These are phyloP conservation scores for Ariolimax columbianus DNA, from an alignment of 2,888 invertebrate species.

Conservation along the genomic window DNA sequence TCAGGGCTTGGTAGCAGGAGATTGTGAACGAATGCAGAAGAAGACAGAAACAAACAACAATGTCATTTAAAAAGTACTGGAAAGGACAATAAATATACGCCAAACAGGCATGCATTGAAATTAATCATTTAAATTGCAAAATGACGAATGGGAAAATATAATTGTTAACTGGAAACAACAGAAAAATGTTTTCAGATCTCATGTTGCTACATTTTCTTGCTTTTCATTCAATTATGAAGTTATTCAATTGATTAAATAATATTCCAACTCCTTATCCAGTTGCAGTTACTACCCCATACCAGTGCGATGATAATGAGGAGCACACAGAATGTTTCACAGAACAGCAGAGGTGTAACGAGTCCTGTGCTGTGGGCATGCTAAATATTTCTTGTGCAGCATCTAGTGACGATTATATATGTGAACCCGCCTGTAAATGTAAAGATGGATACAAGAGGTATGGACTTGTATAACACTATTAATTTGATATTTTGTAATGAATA, in stretches of 20 bases:
- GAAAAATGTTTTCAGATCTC: no score
- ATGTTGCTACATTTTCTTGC: no score
- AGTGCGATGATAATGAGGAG: not conserved
- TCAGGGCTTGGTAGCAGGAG: no score
- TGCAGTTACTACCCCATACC: slow-evolving; percentile 1
- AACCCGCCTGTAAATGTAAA: not conserved
- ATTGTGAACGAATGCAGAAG: no score
- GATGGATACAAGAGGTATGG: not conserved
- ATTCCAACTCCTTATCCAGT: not conserved
- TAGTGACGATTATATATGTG: not conserved
- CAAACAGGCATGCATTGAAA: no score
- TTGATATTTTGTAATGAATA: not conserved
- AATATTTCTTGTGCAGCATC: not conserved
- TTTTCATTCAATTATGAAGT: not conserved
- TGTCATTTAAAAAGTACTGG: no score
- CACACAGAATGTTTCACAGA: not conserved
- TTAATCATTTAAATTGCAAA: no score
- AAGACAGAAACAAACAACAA: no score
- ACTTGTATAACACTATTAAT: not conserved
- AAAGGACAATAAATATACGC: no score
- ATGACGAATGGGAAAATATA: no score
- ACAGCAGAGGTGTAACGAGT: not conserved
- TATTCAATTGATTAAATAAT: not conserved
- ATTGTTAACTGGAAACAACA: no score
- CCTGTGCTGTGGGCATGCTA: not conserved